phyloP scores from a whole-genome alignment of 2,797 vertebrate species.

The Microcaecilia unicolor region DNA sequence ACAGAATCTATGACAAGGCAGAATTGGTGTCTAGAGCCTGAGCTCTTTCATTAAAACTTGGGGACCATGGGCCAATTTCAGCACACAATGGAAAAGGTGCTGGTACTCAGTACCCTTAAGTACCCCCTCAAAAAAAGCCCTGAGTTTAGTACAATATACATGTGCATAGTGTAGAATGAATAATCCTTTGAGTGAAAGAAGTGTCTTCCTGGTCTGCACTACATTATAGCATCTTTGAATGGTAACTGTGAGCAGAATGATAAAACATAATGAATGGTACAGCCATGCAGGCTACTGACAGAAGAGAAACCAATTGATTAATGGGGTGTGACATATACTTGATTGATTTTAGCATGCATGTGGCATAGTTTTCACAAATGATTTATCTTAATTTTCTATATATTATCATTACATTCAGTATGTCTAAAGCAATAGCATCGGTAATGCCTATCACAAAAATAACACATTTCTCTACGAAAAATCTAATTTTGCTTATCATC shows the following conservation, averaged over 20 bases:
- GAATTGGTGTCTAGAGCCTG: no score
- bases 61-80: no score
- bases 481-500: constrained; percentile 8
- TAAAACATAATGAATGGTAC: background rate
- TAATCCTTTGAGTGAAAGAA: background rate
- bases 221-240: background rate
- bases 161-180: background rate
- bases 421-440: background rate
- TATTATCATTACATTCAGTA: constrained; percentile 7
- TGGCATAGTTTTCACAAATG: constrained; percentile 5
- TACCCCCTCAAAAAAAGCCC: no score
- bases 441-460: background rate
- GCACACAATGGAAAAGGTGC: no score
- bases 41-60: no score
- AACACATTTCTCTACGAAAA: constrained; percentile 9
- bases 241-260: background rate
- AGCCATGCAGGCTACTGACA: background rate
- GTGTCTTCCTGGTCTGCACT: background rate
- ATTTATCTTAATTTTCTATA: constrained; percentile 25
- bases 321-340: background rate
- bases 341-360: constrained; percentile 12
- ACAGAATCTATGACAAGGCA: no score
- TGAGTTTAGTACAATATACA: background rate
- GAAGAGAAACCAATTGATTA: constrained; percentile 5
- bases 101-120: no score